A percentile compares a stretch with the other conserved stretches of the same genome.
phyloP scores from a whole-genome alignment of 2,113 vertebrate species.

The Melierax canorus region DNA sequence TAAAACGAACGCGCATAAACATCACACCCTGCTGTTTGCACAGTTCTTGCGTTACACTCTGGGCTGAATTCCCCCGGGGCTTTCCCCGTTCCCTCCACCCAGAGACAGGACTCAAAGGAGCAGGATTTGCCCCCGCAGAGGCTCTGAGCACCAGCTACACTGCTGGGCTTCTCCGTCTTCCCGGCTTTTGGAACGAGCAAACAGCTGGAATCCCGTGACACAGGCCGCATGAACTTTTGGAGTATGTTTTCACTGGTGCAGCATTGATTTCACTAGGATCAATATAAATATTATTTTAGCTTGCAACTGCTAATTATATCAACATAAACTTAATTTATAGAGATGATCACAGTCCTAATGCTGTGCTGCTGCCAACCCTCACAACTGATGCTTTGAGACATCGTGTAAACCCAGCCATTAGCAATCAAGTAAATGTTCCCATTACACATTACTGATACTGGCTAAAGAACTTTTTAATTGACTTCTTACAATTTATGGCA shows the following conservation, averaged over 20 bases:
- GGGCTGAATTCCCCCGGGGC: neutral
- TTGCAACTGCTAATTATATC: constrained; percentile 76
- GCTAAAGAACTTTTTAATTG: constrained; percentile 74
- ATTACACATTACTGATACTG: constrained; percentile 58
- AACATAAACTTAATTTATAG: constrained; percentile 79
- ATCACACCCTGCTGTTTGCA: neutral
- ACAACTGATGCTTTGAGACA: constrained; percentile 61
- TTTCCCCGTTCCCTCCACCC: neutral
- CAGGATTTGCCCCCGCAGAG: neutral
- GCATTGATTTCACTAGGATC: constrained; percentile 64
- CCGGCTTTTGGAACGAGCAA: neutral
- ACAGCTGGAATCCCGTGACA: neutral
- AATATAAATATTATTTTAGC: constrained; percentile 74
- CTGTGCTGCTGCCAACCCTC: constrained; percentile 60
- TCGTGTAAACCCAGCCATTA: constrained; percentile 69
- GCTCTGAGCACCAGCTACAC: neutral
- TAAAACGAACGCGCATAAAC: neutral
- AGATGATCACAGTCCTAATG: constrained; percentile 68
- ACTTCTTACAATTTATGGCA: constrained; percentile 64
- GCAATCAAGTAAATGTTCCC: constrained; percentile 67
- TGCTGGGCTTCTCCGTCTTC: neutral
- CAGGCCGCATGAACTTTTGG: neutral
- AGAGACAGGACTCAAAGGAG: neutral
- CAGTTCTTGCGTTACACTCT: rapidly evolving
- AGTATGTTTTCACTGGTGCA: constrained; percentile 48